These are phyloP conservation scores for Salticus scenicus DNA, from an alignment of 2,888 invertebrate species.

Conservation along the genomic window DNA sequence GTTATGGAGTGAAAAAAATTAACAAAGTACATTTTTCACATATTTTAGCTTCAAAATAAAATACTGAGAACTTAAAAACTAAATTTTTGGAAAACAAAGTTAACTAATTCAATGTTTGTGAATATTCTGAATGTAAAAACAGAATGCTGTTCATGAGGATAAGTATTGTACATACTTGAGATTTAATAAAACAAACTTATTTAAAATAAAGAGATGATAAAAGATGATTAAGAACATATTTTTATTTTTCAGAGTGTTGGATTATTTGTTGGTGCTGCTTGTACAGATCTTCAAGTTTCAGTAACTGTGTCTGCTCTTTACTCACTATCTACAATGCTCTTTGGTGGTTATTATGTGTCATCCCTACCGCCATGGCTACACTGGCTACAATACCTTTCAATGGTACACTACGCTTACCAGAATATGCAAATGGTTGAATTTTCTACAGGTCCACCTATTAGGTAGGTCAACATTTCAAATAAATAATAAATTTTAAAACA, in stretches of 20 bases:
- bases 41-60: no score
- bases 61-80: no score
- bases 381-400: conserved; percentile 85
- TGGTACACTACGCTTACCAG: conserved; percentile 87
- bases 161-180: no score
- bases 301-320: conserved; percentile 86
- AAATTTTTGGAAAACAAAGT: no score
- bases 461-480: conserved; percentile 79
- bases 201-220: no score
- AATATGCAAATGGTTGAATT: conserved; percentile 88
- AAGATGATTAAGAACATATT: no score
- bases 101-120: no score
- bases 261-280: conserved; percentile 86
- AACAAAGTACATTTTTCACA: no score
- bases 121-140: no score
- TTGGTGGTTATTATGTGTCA: conserved; percentile 85
- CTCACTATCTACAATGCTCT: conserved; percentile 85
- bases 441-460: conserved; percentile 82
- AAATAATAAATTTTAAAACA: background rate
- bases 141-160: no score
- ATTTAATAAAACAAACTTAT: no score
- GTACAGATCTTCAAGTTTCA: conserved; percentile 85
- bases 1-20: no score
- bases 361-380: conserved; percentile 84
- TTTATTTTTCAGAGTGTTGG: conserved; percentile 81